phyloP scores from a whole-genome alignment of 53 echinoderm and acorn worm genomes.

The Glandiceps talaboti region DNA sequence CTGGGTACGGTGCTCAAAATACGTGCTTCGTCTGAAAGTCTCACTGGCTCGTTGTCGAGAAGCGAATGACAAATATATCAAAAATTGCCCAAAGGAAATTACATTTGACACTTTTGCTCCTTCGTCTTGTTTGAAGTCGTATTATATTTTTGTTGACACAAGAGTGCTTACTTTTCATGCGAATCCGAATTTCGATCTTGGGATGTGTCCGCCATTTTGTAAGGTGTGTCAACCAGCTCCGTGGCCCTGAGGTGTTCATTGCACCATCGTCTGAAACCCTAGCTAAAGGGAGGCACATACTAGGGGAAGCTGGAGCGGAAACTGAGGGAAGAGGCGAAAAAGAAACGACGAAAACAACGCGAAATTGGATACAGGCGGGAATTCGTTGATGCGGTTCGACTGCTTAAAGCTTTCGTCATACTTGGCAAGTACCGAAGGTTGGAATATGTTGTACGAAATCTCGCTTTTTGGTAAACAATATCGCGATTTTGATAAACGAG shows the following conservation, averaged over 20 bases:
- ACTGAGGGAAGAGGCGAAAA: not conserved
- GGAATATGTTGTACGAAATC: no score
- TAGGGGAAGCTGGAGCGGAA: not conserved
- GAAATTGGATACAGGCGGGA: not conserved
- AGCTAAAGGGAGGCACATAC: constrained; percentile 11
- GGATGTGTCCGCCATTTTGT: not conserved
- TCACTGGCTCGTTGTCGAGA: not conserved
- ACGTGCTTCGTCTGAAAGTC: not conserved
- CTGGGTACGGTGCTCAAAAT: not conserved
- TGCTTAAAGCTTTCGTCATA: no score
- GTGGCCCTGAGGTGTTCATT: not conserved
- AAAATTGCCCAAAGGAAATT: not conserved
- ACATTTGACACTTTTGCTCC: not conserved
- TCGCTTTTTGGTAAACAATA: no score
- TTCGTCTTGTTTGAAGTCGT: not conserved
- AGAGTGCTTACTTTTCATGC: not conserved
- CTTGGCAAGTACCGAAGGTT: no score
- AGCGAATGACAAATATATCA: not conserved
- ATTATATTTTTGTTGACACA: not conserved
- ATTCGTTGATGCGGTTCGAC: not conserved
- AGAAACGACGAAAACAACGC: not conserved
- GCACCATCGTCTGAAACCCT: constrained; percentile 9
- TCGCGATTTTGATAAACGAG: no score
- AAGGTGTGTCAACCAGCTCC: not conserved
- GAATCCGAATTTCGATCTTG: not conserved